These are phyloP conservation scores for Equus quagga DNA, from an alignment of 2,113 vertebrate species.

Conservation along the genomic window DNA sequence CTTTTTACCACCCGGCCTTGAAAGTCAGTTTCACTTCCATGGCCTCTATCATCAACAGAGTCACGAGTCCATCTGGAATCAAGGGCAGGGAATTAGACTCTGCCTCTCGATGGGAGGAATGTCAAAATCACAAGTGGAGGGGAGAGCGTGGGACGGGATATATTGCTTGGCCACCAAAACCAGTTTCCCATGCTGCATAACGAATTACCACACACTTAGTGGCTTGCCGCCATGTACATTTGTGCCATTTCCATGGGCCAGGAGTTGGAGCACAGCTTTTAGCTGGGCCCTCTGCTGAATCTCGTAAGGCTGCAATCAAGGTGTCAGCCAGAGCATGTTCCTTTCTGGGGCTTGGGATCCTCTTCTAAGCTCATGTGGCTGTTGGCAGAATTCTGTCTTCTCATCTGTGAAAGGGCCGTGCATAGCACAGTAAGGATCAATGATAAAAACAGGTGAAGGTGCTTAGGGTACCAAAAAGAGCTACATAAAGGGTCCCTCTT, in stretches of 20 bases:
- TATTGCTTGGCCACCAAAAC: background rate
- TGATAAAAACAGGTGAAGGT: background rate
- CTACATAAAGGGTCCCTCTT: background rate
- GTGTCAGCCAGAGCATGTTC: background rate
- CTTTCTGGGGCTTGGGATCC: background rate
- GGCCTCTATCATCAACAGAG: background rate
- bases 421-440: background rate
- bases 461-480: background rate
- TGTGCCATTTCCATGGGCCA: background rate
- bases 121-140: background rate
- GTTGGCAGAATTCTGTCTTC: background rate
- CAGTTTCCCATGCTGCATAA: background rate
- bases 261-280: background rate
- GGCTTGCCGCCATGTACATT: background rate
- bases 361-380: background rate
- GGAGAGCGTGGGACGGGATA: background rate
- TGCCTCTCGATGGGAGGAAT: background rate
- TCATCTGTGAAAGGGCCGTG: background rate
- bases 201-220: background rate
- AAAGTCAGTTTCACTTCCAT: background rate
- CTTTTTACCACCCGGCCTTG: background rate
- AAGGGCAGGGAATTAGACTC: background rate
- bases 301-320: background rate
- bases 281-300: background rate
- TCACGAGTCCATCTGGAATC: background rate